Evolutionary conservation across 64 coral and sea anemone species (phyloP).

Genomic region (Porites lutea): DNA sequence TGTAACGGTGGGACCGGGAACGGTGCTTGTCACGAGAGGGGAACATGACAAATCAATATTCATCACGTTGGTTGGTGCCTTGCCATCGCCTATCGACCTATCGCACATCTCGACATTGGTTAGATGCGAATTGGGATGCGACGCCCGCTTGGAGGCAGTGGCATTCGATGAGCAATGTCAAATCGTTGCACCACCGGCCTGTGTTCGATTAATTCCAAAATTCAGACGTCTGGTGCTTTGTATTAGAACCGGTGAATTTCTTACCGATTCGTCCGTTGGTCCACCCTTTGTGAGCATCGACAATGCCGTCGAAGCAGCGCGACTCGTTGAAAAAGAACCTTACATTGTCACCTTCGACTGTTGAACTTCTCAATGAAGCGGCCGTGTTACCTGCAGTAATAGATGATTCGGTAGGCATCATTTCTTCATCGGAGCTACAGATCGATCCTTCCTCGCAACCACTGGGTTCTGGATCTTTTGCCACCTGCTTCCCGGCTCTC

Average conservation of each 20-base stretch:
- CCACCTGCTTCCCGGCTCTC: neutral
- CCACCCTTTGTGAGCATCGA: neutral
- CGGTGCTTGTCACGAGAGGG: no score
- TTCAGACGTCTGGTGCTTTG: neutral
- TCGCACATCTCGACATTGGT: neutral
- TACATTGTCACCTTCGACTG: neutral
- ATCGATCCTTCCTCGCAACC: neutral
- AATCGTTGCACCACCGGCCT: neutral
- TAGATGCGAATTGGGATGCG: neutral
- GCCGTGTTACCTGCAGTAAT: neutral
- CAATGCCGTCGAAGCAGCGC: neutral
- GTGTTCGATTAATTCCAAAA: neutral
- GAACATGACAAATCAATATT: no score
- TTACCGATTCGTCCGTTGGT: neutral
- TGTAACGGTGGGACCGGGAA: no score
- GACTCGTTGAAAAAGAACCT: neutral
- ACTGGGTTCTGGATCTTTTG: neutral
- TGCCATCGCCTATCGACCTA: no score
- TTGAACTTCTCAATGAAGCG: neutral
- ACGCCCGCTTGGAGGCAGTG: neutral
- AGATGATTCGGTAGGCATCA: neutral
- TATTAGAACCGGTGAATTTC: neutral
- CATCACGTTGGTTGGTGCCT: neutral
- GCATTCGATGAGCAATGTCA: neutral
- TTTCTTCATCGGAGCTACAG: neutral